Evolutionary conservation across 2,888 invertebrate genomes (phyloP), one percentile per base, ranked within the genome.

Genomic region (Venustoraphidia nigricollis): DNA sequence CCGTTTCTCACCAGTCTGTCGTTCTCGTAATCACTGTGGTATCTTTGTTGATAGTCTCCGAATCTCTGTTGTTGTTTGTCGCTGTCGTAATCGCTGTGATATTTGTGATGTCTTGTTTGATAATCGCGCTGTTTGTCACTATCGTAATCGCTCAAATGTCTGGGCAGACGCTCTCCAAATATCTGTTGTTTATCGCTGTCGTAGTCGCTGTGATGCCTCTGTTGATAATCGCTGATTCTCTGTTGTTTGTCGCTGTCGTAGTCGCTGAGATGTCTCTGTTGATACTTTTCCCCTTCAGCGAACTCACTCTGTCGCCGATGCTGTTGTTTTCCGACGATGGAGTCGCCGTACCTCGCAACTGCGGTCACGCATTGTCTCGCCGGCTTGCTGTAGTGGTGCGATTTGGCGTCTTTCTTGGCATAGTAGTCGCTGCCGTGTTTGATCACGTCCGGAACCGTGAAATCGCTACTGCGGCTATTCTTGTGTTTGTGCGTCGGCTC

Each of bases 321-420:
- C 43, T 42, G 34, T 44, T 44, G n/a, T 44, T 44, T 11, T 37
- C 44, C 37, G 17, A 34, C 39, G 37, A 17, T 6, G 38, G 13
- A 34, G 34, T 39, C 36, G 42, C 27, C 27, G 27, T 6, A 6
- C 27, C 27, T 27, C 27, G 27, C 27, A 4, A 17, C 17, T 3
- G 27, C 27, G 27, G 3, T 6, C 1, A 1, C 27, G 27, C 27
- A 27, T 3, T 27, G 27, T 27, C 27, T 27, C 5, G 27, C 27
- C 27, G 27, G 27, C 27, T 27, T 27, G 27, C 27, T 27, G 27
- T 27, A 27, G 6, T 27, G 5, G 53, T 57, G 38, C 57, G 55
- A 10, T 53, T 55, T n/a, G 53, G 55, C 11, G 50, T 54, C 38
- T 54, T 53, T 41, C 54, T 54, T 41, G 27, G 27, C 27, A 6